These are phyloP conservation scores for Apogon hyalosoma DNA, from an alignment of 2,797 vertebrate species.

Conservation along the genomic window DNA sequence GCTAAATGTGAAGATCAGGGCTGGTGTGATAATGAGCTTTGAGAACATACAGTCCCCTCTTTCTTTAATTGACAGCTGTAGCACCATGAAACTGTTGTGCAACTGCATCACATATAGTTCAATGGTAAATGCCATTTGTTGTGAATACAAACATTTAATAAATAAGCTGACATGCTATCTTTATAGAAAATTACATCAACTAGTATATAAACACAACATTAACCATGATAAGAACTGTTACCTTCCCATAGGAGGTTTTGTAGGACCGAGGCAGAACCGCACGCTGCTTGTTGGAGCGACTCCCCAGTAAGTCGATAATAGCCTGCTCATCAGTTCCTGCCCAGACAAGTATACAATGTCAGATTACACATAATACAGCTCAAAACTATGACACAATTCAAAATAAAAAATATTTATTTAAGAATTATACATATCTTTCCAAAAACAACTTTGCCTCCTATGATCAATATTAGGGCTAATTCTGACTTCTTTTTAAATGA, in stretches of 20 bases:
- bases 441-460: not conserved
- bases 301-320: constrained; percentile 94
- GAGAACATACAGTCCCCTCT: constrained; percentile 50
- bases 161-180: not conserved
- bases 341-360: constrained; percentile 49
- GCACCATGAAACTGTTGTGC: constrained; percentile 45
- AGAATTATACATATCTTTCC: not conserved
- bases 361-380: constrained; percentile 10
- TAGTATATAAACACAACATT: not conserved
- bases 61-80: constrained; percentile 38
- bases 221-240: constrained; percentile 56
- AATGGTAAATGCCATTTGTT: constrained; percentile 8
- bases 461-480: not conserved
- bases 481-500: not conserved
- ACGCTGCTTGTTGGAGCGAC: constrained; percentile 92
- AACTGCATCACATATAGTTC: constrained; percentile 27
- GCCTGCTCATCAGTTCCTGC: constrained; percentile 96
- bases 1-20: not conserved
- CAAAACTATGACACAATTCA: not conserved
- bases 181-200: constrained; percentile 2
- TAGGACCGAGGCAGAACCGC: constrained; percentile 90
- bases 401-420: not conserved
- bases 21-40: constrained; percentile 42
- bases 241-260: constrained; percentile 98
- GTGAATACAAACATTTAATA: not conserved